phyloP scores from a whole-genome alignment of 2,113 vertebrate genomes.

The pig (Sus scrofa) region T2T-Sscrofa CM000820.6:74384001-74384500 shows the following conservation, averaged over 20 bases:
- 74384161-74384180: background rate
- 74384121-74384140: constrained; percentile 23
- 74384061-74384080: constrained; percentile 12
- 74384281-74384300: too few species aligned
- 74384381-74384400: background rate
- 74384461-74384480: constrained; percentile 29
- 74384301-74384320: too few species aligned
- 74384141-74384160: background rate
- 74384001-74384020: background rate
- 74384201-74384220: background rate
- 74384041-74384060: background rate
- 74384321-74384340: too few species aligned
- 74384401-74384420: constrained; percentile 25
- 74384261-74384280: background rate
- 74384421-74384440: constrained; percentile 5
- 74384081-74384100: background rate
- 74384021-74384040: background rate
- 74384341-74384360: too few species aligned
- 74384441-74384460: constrained; percentile 57
- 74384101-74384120: background rate
- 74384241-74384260: background rate
- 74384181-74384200: background rate
- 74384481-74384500: constrained; percentile 14
- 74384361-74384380: too few species aligned
- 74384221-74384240: background rate